Evolutionary conservation across 2,888 invertebrate species (phyloP).

Genomic region (Tinea semifulvella): DNA sequence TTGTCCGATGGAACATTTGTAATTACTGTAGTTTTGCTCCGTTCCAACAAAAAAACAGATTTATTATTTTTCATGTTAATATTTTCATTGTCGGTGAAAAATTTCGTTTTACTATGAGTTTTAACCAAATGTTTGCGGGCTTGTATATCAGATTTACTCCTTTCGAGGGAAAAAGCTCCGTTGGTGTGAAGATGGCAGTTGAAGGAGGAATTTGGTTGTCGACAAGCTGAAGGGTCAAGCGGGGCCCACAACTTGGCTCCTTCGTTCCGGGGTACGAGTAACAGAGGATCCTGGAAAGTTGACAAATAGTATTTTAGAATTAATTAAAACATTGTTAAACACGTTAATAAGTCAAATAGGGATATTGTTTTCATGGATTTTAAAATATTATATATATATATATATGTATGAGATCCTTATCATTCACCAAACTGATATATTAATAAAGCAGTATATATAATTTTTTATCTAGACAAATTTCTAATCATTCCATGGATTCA

Average conservation of each 20-base stretch:
- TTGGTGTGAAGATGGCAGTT: conserved; percentile 57
- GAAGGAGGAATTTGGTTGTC: conserved; percentile 48
- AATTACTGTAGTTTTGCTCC: conserved; percentile 51
- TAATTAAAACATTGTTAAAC: no score
- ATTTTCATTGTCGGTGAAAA: conserved; percentile 41
- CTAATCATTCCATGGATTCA: no score
- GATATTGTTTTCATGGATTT: no score
- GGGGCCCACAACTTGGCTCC: conserved; percentile 63
- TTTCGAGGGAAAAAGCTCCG: conserved; percentile 47
- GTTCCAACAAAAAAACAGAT: conserved; percentile 37
- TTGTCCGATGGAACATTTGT: conserved; percentile 30
- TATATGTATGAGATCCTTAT: no score
- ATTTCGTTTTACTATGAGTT: conserved; percentile 37
- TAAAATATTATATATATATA: no score
- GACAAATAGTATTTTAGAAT: no score
- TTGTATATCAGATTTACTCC: conserved; percentile 56
- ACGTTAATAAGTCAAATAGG: no score
- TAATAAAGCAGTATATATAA: no score
- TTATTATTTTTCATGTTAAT: conserved; percentile 15
- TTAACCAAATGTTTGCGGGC: conserved; percentile 37
- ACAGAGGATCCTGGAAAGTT: conserved; percentile 59
- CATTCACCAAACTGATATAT: no score
- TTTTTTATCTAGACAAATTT: no score
- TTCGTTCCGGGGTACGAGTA: conserved; percentile 69
- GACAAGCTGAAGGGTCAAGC: conserved; percentile 50